Evolutionary conservation across 2,888 invertebrate genomes (phyloP).

Genomic region (Beris chalybata): DNA sequence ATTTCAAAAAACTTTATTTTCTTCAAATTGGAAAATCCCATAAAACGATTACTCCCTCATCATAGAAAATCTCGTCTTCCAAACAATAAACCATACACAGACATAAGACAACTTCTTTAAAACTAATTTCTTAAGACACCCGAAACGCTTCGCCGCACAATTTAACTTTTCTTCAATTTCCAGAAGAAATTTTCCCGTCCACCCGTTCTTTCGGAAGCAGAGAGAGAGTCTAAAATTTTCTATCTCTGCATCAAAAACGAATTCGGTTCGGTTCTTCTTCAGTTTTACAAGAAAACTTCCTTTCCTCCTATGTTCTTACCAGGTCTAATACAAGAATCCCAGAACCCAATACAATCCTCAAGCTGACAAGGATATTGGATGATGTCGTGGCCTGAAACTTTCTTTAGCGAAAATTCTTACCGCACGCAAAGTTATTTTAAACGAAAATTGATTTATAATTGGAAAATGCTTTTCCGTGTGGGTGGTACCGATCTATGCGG

Average conservation of each 20-base stretch:
- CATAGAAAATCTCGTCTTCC: slow-evolving; percentile 3
- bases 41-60: too few relatives aligned
- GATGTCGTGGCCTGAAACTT: slow-evolving; percentile 31
- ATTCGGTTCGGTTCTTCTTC: slow-evolving; percentile 25
- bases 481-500: slow-evolving; percentile 1
- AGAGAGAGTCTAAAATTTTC: slow-evolving; percentile 30
- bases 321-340: neutral
- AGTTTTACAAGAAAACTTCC: slow-evolving; percentile 23
- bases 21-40: too few relatives aligned
- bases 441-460: slow-evolving; percentile 59
- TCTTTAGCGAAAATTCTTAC: slow-evolving; percentile 36
- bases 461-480: slow-evolving; percentile 47
- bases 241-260: slow-evolving; percentile 34
- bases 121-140: slow-evolving; percentile 45
- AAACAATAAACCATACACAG: slow-evolving; percentile 26
- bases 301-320: slow-evolving; percentile 13
- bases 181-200: slow-evolving; percentile 2
- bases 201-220: slow-evolving; percentile 12
- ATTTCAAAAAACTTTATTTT: too few relatives aligned
- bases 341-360: slow-evolving; percentile 2
- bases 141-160: slow-evolving; percentile 43
- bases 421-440: slow-evolving; percentile 54
- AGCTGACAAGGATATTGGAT: slow-evolving; percentile 28
- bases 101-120: slow-evolving; percentile 40
- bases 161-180: slow-evolving; percentile 42